Evolutionary conservation across 2,797 vertebrate species (phyloP).

Genomic region (Tragelaphus oryx): DNA sequence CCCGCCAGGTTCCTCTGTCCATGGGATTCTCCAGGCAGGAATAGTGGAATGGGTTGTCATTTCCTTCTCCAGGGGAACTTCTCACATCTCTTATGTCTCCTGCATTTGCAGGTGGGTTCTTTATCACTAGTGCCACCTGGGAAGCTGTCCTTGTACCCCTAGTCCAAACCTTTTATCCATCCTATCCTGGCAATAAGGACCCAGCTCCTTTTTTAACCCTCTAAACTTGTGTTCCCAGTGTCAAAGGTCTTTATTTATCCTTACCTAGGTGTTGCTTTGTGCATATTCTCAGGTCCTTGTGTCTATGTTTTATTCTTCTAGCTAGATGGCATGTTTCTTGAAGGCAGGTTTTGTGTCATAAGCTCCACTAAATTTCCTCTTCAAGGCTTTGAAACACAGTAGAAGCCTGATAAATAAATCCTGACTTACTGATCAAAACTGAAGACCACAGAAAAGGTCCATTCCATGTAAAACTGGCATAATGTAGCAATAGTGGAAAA

Average conservation of each 20-base stretch:
- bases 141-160: background rate
- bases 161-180: background rate
- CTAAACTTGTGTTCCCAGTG: background rate
- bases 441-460: background rate
- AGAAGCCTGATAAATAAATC: background rate
- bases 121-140: background rate
- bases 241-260: background rate
- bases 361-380: background rate
- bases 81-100: background rate
- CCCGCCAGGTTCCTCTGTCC: background rate
- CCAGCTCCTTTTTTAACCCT: background rate
- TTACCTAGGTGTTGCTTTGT: background rate
- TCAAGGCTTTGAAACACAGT: background rate
- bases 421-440: constrained; percentile 17
- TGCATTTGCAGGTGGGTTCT: background rate
- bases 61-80: background rate
- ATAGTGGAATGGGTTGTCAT: background rate
- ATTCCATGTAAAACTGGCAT: background rate
- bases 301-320: background rate
- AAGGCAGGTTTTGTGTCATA: background rate
- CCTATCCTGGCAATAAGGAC: background rate
- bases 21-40: background rate
- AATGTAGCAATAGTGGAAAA: background rate
- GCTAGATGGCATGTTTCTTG: background rate
- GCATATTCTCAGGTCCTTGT: background rate